Conservation (phyloP, 2,797 vertebrate genomes). For the Anniella stebbinsi region DNA sequence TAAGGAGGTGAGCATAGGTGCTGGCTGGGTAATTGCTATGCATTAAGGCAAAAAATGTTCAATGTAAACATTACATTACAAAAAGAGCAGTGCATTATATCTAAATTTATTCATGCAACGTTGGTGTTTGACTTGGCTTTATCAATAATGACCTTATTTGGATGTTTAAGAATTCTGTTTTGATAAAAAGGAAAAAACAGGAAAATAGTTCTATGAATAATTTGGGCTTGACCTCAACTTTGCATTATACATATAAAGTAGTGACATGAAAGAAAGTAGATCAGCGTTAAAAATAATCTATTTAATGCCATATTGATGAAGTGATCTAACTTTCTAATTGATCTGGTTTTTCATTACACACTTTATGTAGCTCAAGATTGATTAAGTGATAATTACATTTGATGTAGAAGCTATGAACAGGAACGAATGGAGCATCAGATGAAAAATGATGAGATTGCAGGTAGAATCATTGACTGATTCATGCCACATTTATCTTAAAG, state of each 20-base stretch:
- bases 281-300: conserved; percentile 59
- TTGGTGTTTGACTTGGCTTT: conserved; percentile 34
- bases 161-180: conserved; percentile 46
- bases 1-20: conserved; percentile 31
- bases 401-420: conserved; percentile 6
- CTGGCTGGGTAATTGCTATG: conserved; percentile 5
- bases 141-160: conserved; percentile 36
- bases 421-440: conserved; percentile 55
- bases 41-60: conserved; percentile 27
- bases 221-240: conserved; percentile 41
- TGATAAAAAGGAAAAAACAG: conserved; percentile 29
- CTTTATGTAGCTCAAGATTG: conserved; percentile 47
- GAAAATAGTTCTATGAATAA: conserved; percentile 38
- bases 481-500: conserved; percentile 21
- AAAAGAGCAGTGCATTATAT: not conserved
- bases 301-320: conserved; percentile 51
- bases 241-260: conserved; percentile 18
- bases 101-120: conserved; percentile 7
- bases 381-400: conserved; percentile 65
- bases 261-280: conserved; percentile 34
- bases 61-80: conserved; percentile 34
- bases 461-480: conserved; percentile 41
- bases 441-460: conserved; percentile 61
- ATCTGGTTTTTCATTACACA: conserved; percentile 51
- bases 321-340: conserved; percentile 61